Conservation (phyloP, 2,113 vertebrate species). For the Atractosteus spatula region DNA sequence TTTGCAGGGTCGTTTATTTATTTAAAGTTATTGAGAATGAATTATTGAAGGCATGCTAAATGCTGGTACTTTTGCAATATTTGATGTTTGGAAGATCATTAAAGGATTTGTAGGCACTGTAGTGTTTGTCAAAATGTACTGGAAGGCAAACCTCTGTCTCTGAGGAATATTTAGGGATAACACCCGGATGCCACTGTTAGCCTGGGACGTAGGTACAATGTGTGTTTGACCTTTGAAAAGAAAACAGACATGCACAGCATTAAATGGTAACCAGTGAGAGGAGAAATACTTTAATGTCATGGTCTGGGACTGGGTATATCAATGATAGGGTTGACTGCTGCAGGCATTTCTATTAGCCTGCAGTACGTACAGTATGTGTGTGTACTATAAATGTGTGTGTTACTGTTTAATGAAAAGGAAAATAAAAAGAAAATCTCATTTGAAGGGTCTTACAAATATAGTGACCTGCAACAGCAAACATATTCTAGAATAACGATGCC, state of each 20-base stretch:
- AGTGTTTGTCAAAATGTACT: constrained; percentile 1
- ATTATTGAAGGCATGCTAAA: constrained; percentile 13
- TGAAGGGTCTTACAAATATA: too few species aligned
- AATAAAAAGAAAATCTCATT: too few species aligned
- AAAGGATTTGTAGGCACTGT: not conserved
- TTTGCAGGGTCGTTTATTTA: constrained; percentile 10
- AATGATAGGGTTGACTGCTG: too few species aligned
- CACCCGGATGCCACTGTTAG: too few species aligned
- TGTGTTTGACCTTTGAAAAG: not conserved
- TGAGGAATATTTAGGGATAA: not conserved
- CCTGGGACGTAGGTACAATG: not conserved
- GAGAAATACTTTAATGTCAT: too few species aligned
- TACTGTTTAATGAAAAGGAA: too few species aligned
- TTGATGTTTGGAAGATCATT: not conserved
- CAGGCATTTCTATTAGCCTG: too few species aligned
- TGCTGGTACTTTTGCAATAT: not conserved
- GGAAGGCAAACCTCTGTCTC: not conserved
- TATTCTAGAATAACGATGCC: too few species aligned
- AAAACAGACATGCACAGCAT: not conserved
- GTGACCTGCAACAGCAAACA: too few species aligned
- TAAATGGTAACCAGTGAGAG: not conserved
- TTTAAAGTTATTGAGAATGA: constrained; percentile 19
- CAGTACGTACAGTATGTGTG: too few species aligned
- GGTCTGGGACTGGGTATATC: too few species aligned
- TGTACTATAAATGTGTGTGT: too few species aligned